A percentile compares a stretch with the other conserved stretches of the same genome.
phyloP scores from a whole-genome alignment of 2,113 vertebrate genomes.

The Istiophorus platypterus region DNA sequence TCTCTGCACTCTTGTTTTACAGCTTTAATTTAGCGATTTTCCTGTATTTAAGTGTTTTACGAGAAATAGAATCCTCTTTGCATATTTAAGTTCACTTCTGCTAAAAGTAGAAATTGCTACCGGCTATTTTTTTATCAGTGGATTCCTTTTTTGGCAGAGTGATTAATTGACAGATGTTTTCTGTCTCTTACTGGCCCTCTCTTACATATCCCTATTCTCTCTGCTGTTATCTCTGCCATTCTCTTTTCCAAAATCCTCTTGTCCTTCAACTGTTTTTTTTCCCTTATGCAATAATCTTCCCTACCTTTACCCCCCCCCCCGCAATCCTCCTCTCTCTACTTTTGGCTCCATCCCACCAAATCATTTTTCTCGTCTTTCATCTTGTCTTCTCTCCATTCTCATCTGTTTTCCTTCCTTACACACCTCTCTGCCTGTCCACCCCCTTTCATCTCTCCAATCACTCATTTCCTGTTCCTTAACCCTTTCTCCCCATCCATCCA shows the following conservation, averaged over 20 bases:
- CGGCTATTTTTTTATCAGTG: not conserved
- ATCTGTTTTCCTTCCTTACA: conserved; percentile 16
- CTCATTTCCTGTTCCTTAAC: conserved; percentile 21
- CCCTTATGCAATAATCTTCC: conserved; percentile 42
- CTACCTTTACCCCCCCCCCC: conserved; percentile 22
- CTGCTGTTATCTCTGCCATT: conserved; percentile 37
- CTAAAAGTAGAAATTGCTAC: not conserved
- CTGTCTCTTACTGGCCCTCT: conserved; percentile 17
- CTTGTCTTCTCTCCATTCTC: conserved; percentile 12
- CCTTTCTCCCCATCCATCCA: not conserved
- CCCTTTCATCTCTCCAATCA: conserved; percentile 14
- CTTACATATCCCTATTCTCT: conserved; percentile 22
- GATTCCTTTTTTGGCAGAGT: conserved; percentile 11
- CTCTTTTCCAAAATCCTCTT: conserved; percentile 51
- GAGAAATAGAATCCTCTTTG: not conserved
- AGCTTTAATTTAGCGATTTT: not conserved
- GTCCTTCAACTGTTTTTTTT: conserved; percentile 51
- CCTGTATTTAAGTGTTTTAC: not conserved
- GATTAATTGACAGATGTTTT: conserved; percentile 55
- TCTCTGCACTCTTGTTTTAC: not conserved
- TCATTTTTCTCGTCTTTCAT: conserved; percentile 28
- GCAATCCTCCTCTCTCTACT: conserved; percentile 23
- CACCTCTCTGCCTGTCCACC: conserved; percentile 27
- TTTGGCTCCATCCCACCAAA: conserved; percentile 30
- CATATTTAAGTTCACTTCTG: not conserved